Evolutionary conservation across 2,113 vertebrate species (phyloP).

Genomic region (Anas platyrhynchos): DNA sequence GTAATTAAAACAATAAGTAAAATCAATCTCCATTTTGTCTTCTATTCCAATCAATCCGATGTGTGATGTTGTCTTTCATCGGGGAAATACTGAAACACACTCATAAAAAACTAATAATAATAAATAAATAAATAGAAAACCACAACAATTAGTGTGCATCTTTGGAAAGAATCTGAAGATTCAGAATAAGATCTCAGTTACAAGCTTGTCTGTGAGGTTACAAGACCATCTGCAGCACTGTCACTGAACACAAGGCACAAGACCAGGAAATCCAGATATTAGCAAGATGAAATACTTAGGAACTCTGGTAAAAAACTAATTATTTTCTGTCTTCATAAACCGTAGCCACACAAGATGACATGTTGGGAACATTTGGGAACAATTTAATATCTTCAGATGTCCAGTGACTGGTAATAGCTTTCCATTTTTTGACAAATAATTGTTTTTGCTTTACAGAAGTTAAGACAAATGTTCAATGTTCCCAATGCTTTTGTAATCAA

Average conservation of each 20-base stretch:
- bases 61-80: not conserved
- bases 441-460: not conserved
- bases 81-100: not conserved
- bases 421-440: not conserved
- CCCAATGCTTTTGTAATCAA: not conserved
- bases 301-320: not conserved
- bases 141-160: not conserved
- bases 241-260: constrained; percentile 42
- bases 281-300: not conserved
- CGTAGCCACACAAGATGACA: constrained; percentile 20
- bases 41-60: not conserved
- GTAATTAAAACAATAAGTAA: not conserved
- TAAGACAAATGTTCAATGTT: not conserved
- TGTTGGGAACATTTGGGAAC: constrained; percentile 27
- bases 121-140: not conserved
- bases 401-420: constrained; percentile 38
- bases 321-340: constrained; percentile 39
- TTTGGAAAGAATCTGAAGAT: constrained; percentile 1
- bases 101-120: not conserved
- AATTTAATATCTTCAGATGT: constrained; percentile 45
- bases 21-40: not conserved
- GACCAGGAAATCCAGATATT: constrained; percentile 45
- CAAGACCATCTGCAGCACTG: constrained; percentile 50
- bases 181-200: constrained; percentile 2
- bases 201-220: constrained; percentile 45